phyloP scores from a whole-genome alignment of 64 coral and sea anemone species.

The Actinia equina region DNA sequence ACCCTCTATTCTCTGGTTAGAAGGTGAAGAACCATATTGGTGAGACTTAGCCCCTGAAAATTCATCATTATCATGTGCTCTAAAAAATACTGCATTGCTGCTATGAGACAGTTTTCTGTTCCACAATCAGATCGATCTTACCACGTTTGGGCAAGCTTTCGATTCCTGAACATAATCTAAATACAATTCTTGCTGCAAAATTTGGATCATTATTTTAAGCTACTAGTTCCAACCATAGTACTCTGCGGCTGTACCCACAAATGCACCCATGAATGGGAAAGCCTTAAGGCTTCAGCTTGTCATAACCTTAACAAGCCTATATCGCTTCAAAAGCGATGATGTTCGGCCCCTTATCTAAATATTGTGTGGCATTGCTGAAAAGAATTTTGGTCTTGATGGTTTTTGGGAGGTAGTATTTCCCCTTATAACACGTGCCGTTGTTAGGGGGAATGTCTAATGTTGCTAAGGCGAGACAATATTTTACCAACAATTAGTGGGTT shows the following conservation, averaged over 20 bases:
- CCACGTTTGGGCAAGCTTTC: background rate
- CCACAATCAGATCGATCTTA: constrained; percentile 4
- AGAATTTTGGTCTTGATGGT: no score
- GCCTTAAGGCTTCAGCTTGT: constrained; percentile 14
- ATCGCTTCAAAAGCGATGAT: no score
- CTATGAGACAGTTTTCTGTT: constrained; percentile 12
- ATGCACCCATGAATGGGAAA: background rate
- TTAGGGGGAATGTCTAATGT: no score
- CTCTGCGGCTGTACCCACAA: constrained; percentile 6
- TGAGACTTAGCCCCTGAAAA: background rate
- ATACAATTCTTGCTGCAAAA: background rate
- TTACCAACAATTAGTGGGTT: no score
- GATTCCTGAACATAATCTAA: background rate
- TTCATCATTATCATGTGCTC: background rate
- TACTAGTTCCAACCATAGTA: background rate
- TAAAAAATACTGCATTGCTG: background rate
- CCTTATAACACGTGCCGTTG: no score
- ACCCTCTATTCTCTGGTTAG: background rate
- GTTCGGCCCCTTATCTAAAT: no score
- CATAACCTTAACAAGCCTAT: background rate
- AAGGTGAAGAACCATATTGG: background rate
- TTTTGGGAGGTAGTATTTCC: no score
- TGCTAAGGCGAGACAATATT: no score
- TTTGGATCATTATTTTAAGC: constrained; percentile 1
- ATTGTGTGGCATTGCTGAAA: no score